Evolutionary conservation across 30 jellyfish, hydroid and myxozoan genomes (phyloP), one percentile per base, ranked within the genome.

Genomic region (Clytia hemisphaerica): DNA sequence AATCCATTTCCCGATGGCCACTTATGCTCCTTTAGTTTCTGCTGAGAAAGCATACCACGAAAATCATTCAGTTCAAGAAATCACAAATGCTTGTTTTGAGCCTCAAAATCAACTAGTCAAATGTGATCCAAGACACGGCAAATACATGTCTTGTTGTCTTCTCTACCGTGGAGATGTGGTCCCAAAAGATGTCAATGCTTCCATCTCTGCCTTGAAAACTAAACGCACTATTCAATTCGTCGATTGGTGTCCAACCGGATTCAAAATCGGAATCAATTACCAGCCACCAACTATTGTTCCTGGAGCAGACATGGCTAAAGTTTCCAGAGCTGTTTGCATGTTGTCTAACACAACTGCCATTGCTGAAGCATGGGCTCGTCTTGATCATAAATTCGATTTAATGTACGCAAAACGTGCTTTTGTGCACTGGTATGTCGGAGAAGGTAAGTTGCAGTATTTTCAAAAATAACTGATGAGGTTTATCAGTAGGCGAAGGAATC

Each of bases 71-170:
- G 33, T 53, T 18, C 26, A 32, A 15, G 80, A 68, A 27, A 68
- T 68, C 58, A 68, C 80, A 4, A 24, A 30, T 18, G 37, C 35
- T 21, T 42, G 22, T 14, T 68, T 68, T 21, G 80, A 68, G 78
- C 79, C 80, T 26, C 29, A 28, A 15, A 44, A 48, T 21, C 77
- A 68, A 44, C 25, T 68, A 79, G 80, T 68, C 2, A 68, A 68
- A 34, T 68, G 80, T 50, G 63, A 68, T 25, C 47, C 79, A 4
- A 24, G 63, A 18, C 6, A 35, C 2, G 80, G 80, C 62, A 68
- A 68, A 46, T 68, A 68, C 79, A 68, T 68, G 80, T 68, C 80
- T 14, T 68, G 80, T 47, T 68, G 80, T 48, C 19, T 68, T 42
- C 53, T 68, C 16, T 68, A 45, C 47, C 78, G 80, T 15, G 80